Conservation (phyloP, 1,140 invertebrate species). For the Neodiprion fabricii region DNA sequence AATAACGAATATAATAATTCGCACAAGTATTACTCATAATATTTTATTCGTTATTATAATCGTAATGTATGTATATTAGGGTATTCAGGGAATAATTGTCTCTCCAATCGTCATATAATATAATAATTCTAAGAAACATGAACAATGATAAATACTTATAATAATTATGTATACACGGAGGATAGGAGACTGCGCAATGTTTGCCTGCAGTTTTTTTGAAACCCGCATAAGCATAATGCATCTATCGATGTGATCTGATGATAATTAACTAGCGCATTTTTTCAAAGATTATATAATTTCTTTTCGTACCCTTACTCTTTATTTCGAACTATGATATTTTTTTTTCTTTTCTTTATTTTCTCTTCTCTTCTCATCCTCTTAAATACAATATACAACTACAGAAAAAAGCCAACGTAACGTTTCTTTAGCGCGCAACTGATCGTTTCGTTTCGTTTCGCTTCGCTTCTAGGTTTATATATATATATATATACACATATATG, state of each 20-base stretch:
- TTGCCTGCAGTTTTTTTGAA: constrained; percentile 49
- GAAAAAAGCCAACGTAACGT: too few relatives aligned
- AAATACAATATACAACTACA: background rate
- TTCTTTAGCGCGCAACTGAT: background rate
- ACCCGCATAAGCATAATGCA: constrained; percentile 24
- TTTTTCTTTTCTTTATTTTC: background rate
- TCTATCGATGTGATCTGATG: background rate
- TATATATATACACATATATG: too few relatives aligned
- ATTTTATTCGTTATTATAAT: background rate
- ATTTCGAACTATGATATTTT: background rate
- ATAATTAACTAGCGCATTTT: constrained; percentile 11
- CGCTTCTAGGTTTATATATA: too few relatives aligned
- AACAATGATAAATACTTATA: constrained; percentile 58
- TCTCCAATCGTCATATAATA: constrained; percentile 35
- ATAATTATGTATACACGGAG: constrained; percentile 55
- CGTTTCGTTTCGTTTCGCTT: background rate
- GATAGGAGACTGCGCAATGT: constrained; percentile 46
- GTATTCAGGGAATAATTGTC: constrained; percentile 55
- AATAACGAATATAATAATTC: too few relatives aligned
- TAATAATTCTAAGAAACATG: constrained; percentile 62
- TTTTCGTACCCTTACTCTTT: constrained; percentile 12
- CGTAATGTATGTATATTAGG: constrained; percentile 32
- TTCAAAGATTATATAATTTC: constrained; percentile 20
- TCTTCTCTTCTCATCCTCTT: background rate
- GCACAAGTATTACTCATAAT: too few relatives aligned